Conservation (phyloP, 2,113 vertebrate species). For the Merops nubicus region DNA sequence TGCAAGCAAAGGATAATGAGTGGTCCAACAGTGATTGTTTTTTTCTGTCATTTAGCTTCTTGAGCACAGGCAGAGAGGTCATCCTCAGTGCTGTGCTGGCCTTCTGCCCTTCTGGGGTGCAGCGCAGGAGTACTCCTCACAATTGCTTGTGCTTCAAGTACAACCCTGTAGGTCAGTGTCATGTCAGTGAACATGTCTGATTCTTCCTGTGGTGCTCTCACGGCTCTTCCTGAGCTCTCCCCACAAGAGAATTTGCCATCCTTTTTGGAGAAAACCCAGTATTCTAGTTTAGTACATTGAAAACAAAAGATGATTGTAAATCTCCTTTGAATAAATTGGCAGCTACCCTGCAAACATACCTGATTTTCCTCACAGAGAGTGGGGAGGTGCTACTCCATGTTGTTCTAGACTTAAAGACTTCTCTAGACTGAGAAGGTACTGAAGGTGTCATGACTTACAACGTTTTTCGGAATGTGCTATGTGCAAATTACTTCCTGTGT, state of each 20-base stretch:
- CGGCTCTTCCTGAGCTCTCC: not conserved
- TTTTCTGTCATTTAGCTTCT: not conserved
- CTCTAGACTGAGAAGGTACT: not conserved
- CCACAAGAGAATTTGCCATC: not conserved
- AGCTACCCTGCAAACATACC: not conserved
- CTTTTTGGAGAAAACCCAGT: not conserved
- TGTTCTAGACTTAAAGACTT: not conserved
- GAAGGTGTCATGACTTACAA: not conserved
- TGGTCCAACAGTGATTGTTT: not conserved
- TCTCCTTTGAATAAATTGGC: not conserved
- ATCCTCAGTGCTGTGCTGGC: not conserved
- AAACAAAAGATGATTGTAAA: not conserved
- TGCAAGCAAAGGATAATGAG: not conserved
- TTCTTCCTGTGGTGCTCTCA: rapidly evolving
- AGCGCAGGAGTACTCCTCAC: not conserved
- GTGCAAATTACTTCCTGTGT: not conserved
- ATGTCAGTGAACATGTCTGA: not conserved
- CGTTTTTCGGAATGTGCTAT: not conserved
- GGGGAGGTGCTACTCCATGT: not conserved
- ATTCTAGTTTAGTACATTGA: not conserved
- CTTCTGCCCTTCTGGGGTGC: not conserved
- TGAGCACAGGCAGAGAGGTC: not conserved
- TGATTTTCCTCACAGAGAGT: not conserved
- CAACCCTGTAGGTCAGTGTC: not conserved
- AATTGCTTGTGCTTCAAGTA: not conserved